Base-by-base conservation (phyloP, 2,888 invertebrate species). In the Automeris io region DNA sequence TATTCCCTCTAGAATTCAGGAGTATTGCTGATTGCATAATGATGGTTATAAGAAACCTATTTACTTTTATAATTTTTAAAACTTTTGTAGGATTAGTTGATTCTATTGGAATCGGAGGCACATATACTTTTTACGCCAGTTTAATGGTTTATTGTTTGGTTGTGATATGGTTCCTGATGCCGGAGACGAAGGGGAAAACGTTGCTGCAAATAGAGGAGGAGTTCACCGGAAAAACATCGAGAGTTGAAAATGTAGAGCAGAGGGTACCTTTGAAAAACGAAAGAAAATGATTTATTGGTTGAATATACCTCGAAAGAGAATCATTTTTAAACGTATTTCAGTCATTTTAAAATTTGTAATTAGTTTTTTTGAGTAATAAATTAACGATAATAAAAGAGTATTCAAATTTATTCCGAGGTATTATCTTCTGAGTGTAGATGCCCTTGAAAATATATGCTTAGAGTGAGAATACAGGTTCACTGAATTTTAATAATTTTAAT, bases 1-100 rank as follows among this genome's bases (percentile, higher is more conserved):
- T 93, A 3, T 92, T 91, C 49, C 87, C 91, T 2, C 70, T 88
- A 16, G 82, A 85, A 38, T 88, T 87, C 26, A 81, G 91, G 36
- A 90, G 90, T 16, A 59, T 91, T 1, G 91, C 91, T 0, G 72
- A 76, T 0, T 75, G 76, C 0, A 59, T 79, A 11, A 76, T 59
- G 13, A 53, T 59, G 1, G 12, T 65, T 8, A 57, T 62, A n/a
- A 43, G 58, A 29, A 60, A 65, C 1, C 21, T 51, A 1, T 57
- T 54, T 19, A 41, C 54, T 6, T 63, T 66, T 18, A 18, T 59
- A 0, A 37, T 54, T 0, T 42, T 59, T 1, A 68, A 69, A 31
- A 57, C 61, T 9, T 54, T 55, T n/a, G 49, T 54, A 1, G 44
- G 45, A 18, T 35, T 65, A 0, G 42, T 61, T 2, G 47, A 37